Conservation (phyloP, 2,113 vertebrate genomes). For the Mormyrus iriodes region DNA sequence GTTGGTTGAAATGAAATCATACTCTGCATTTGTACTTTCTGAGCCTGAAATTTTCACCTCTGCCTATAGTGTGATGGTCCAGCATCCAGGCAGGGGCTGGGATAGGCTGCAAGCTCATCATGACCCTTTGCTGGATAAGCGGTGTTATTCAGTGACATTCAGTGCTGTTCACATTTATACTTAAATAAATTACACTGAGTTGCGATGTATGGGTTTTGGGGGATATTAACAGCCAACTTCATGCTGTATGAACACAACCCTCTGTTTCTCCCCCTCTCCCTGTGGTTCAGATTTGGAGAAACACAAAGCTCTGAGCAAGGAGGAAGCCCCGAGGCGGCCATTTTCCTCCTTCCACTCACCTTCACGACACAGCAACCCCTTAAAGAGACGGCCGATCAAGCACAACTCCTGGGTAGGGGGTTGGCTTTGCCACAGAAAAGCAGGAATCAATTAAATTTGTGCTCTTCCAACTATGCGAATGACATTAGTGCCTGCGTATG, state of each 20-base stretch:
- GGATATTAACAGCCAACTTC: not conserved
- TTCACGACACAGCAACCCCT: constrained; percentile 55
- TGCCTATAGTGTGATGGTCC: not conserved
- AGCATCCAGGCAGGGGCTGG: not conserved
- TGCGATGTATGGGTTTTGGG: not conserved
- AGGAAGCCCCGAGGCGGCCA: constrained; percentile 52
- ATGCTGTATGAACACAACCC: not conserved
- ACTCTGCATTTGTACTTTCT: not conserved
- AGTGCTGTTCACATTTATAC: not conserved
- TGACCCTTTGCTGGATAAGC: not conserved
- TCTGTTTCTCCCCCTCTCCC: not conserved
- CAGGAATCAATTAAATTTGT: not conserved
- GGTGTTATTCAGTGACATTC: not conserved
- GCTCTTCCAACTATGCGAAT: not conserved
- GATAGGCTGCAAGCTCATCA: not conserved
- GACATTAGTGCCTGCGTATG: not conserved
- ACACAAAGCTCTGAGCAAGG: constrained; percentile 38
- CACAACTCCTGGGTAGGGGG: constrained; percentile 65
- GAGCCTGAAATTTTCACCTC: not conserved
- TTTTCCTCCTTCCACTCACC: constrained; percentile 58
- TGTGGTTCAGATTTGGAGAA: constrained; percentile 39
- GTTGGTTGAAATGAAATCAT: not conserved
- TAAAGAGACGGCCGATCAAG: constrained; percentile 57
- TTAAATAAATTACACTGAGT: not conserved
- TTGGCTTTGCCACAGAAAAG: not conserved